Evolutionary conservation across 2,888 invertebrate species (phyloP), one percentile per base, ranked within the genome.

Genomic region (Drosophila anomalata): DNA sequence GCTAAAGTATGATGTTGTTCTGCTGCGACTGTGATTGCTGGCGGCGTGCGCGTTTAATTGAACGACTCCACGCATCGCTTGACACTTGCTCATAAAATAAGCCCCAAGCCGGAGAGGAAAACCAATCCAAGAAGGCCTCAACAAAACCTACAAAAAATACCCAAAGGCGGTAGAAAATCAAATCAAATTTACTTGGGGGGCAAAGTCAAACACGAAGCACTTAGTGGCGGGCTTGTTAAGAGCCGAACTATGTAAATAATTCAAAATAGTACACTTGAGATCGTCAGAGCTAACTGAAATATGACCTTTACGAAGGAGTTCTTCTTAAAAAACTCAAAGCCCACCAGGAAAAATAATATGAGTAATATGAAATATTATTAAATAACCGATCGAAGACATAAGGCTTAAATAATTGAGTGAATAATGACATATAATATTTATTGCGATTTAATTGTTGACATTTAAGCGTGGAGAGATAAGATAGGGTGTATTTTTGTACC

Each of bases 71-170:
- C 66, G 57, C 41, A 50, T 41, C 22, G 52, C 73, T 82, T 87
- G 84, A 84, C 82, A 87, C 82, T 82, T 82, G 84, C 66, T 68
- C 67, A 6, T 4, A 22, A 22, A 22, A 17, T 17, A 17, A 42
- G 3, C 8, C 12, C 12, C 33, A 33, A 33, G 17, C 33, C 12
- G n/a, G 36, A n/a, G 36, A 36, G 36, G 36, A 12, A 22, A 44
- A 44, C 12, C 44, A 22, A 47, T 48, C 26, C n/a, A 8, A 6
- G 12, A 47, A 54, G 11, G 68, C 68, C 69, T 68, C 69, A 58
- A 39, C 69, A 69, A 69, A 51, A 29, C 22, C 12, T 12, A 17
- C 17, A 9, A 17, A 7, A 22, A 26, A 11, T n/a, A 12, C 3
- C 17, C 14, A 4, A 20, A 22, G 7, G 9, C 7, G 51, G 3